phyloP scores from a whole-genome alignment of 2,888 invertebrate species.

The Lymantria monacha region DNA sequence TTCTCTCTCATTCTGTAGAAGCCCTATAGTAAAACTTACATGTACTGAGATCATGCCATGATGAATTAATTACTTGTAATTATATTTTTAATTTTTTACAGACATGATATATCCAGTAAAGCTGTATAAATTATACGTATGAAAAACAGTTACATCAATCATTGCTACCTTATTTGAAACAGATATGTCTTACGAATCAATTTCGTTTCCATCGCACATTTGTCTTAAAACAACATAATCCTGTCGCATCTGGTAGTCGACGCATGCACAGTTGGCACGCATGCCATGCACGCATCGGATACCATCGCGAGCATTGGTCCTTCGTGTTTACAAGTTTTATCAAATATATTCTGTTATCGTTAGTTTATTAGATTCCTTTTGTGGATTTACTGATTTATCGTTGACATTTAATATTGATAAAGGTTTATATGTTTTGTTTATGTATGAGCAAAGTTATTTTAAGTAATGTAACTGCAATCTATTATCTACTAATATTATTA shows the following conservation, averaged over 20 bases:
- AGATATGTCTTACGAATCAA: conserved; percentile 16
- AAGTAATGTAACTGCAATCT: too few relatives aligned
- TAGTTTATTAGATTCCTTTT: conserved; percentile 2
- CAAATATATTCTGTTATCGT: conserved; percentile 13
- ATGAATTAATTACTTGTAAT: too few relatives aligned
- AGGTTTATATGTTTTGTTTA: background rate
- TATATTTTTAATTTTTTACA: too few relatives aligned
- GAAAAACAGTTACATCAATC: background rate
- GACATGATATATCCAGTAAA: too few relatives aligned
- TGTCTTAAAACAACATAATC: conserved; percentile 46
- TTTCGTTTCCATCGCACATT: conserved; percentile 41
- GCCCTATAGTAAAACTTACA: too few relatives aligned
- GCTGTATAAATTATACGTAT: too few relatives aligned
- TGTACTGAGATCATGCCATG: too few relatives aligned
- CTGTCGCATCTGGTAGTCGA: conserved; percentile 43
- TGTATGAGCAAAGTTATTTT: too few relatives aligned
- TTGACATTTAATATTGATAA: background rate
- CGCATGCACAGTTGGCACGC: conserved; percentile 53
- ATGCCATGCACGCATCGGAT: conserved; percentile 48
- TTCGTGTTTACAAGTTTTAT: conserved; percentile 31
- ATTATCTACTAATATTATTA: too few relatives aligned
- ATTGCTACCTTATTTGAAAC: background rate
- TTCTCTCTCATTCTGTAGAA: too few relatives aligned
- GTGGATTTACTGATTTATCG: background rate
- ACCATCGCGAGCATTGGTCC: conserved; percentile 47